Evolutionary conservation across 92 coral and sea anemone species (phyloP).

Genomic region (Anthopleura xanthogrammica): DNA sequence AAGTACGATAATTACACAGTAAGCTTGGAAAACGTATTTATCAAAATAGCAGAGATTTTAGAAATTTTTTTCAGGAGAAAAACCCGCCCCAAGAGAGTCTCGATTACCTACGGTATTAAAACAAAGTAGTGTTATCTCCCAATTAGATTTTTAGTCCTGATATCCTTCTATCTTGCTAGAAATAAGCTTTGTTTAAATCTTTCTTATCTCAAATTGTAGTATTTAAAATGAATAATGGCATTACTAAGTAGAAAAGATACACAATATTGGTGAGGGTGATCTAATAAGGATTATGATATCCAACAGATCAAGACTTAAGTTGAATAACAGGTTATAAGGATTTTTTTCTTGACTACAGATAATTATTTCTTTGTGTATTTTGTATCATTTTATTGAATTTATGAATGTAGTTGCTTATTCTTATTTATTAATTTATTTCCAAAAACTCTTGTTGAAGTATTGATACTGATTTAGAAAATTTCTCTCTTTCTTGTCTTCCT

Average conservation of each 20-base stretch:
- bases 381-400: too few species aligned
- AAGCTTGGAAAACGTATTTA: too few species aligned
- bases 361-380: too few species aligned
- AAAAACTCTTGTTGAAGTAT: too few species aligned
- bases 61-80: background rate
- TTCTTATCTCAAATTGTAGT: constrained; percentile 1
- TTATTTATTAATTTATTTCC: too few species aligned
- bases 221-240: constrained; percentile 1
- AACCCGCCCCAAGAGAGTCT: background rate
- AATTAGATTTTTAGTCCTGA: background rate
- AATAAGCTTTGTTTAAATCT: constrained; percentile 1
- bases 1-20: too few species aligned
- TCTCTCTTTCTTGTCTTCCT: too few species aligned
- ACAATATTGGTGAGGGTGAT: constrained; percentile 5
- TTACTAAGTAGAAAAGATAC: background rate
- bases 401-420: too few species aligned
- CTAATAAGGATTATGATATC: background rate
- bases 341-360: too few species aligned
- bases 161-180: background rate
- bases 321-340: background rate
- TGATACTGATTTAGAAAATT: too few species aligned
- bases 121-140: background rate
- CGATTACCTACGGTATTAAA: background rate
- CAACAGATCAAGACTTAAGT: background rate
- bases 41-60: too few species aligned